These are phyloP conservation scores for Pristionchus arcanus DNA, from an alignment of 2,888 invertebrate species.

Conservation along the genomic window DNA sequence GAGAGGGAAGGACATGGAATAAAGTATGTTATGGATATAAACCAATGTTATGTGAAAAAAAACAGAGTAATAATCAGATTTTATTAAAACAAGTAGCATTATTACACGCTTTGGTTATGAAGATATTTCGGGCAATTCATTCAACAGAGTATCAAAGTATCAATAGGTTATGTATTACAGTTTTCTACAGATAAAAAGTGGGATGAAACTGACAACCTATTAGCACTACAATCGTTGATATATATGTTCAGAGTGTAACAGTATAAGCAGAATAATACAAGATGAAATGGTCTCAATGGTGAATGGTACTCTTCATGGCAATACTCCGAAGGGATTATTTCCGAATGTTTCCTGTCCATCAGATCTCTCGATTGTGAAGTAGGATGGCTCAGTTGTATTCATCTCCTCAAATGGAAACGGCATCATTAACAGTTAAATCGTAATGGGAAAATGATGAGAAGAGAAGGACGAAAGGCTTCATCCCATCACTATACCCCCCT, in stretches of 20 bases:
- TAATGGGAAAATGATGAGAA: background rate
- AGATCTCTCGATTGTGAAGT: constrained; percentile 29
- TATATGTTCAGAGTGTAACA: background rate
- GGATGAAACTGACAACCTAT: constrained; percentile 38
- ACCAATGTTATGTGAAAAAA: background rate
- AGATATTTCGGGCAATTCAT: background rate
- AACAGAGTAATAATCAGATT: background rate
- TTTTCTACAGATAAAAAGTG: background rate
- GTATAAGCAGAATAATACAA: background rate
- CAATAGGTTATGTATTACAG: constrained; percentile 35
- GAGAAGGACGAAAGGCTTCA: background rate
- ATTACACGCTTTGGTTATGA: constrained; percentile 49
- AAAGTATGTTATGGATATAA: background rate
- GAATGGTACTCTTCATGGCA: background rate
- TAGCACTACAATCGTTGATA: constrained; percentile 3
- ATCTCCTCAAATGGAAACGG: constrained; percentile 27
- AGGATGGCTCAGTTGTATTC: constrained; percentile 35
- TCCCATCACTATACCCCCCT: background rate
- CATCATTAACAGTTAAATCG: background rate
- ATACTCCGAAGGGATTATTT: constrained; percentile 44
- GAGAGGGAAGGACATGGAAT: background rate
- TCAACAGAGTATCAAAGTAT: constrained; percentile 34
- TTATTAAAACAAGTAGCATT: constrained; percentile 54
- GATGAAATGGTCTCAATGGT: background rate
- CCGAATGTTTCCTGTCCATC: constrained; percentile 41